Base-by-base conservation (phyloP, 1,140 invertebrate species). In the Lepidurus couesii region DNA sequence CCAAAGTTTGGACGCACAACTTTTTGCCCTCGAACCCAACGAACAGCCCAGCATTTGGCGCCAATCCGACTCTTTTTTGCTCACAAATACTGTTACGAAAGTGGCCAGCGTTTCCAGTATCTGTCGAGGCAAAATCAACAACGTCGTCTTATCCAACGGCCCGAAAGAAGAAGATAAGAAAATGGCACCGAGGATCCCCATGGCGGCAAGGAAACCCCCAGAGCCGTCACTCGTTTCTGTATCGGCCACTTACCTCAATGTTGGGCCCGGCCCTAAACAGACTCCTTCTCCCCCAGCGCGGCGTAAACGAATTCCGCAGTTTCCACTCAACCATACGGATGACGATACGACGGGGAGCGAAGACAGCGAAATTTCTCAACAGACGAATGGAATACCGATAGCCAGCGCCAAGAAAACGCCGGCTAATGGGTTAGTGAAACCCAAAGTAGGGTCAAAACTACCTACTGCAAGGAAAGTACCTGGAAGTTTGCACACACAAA, bases 1-100 rank as follows among this genome's bases (percentile, higher is more conserved):
- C 0, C 89, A 90, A 83, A 91, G 90, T 84, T 84, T 90, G 73
- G 91, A 92, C 82, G 65, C 11, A 43, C 78, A 24, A 47, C 45
- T 65, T 34, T 44, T 79, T 43, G 78, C 78, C 74, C 73, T 74
- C 79, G 81, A 42, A 79, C 80, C n/a, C 77, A 82, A 65, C 81
- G 80, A 45, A 53, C 82, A 53, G 79, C 80, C 44, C 74, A 80
- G 44, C 44, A 45, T 45, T 34, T 81, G 75, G 73, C 77, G 53
- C 78, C 81, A 82, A 75, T 75, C 79, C 78, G 81, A 81, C 34
- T 79, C 80, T 21, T 78, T 80, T 74, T 75, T 76, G 21, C 74
- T 45, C 53, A 65, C 44, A 34, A 47, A 21, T 34, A 78, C 26
- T 7, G 42, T 42, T 21, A 44, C 47, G 24, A 77, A 26, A 44